Base-by-base conservation (phyloP, 2,113 vertebrate species). In the Clarias magur region DNA sequence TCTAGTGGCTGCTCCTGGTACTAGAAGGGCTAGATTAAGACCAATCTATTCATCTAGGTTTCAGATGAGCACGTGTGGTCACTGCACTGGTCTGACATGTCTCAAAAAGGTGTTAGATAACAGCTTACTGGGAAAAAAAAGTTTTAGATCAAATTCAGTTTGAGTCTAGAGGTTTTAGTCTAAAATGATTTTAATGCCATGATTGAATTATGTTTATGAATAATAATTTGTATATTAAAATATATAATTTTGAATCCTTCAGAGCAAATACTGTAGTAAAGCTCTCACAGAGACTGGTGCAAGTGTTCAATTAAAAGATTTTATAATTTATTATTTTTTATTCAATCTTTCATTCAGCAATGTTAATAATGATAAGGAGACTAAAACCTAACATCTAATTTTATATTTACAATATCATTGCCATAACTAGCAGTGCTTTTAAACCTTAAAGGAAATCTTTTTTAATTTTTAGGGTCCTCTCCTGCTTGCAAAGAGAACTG, bases 171-270 rank as follows among this genome's bases (percentile, higher is more conserved):
- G 4, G n/a, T 85, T 92, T 92, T 86, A 90, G 85, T 90, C 87
- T 86, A 67, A 88, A 93, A 88, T 85, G 87, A 90, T 90, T 87
- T 83, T 63, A 92, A 85, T 83, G 82, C 88, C 88, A 87, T 87
- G 86, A 92, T 84, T 90, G 84, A 92, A 91, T 91, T 90, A 90
- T 68, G 0, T 68, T 80, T 87, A 91, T 91, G 7, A 48, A 48
- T 92, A 91, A 93, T 92, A 90, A 92, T 93, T 93, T 68, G 92
- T 89, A 87, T 68, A 85, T 86, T 8, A 48, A 48, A 48, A 48
- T 48, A 6, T n/a, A n/a, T n/a, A n/a, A n/a, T 48, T 91, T 91
- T 25, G 87, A 91, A 88, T 73, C 56, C 54, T 87, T 42, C n/a
- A 90, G 82, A 70, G 88, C 48, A 85, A 85, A 70, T 82, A 62